Evolutionary conservation across 2,888 invertebrate species (phyloP).

Genomic region (Laothoe populi): DNA sequence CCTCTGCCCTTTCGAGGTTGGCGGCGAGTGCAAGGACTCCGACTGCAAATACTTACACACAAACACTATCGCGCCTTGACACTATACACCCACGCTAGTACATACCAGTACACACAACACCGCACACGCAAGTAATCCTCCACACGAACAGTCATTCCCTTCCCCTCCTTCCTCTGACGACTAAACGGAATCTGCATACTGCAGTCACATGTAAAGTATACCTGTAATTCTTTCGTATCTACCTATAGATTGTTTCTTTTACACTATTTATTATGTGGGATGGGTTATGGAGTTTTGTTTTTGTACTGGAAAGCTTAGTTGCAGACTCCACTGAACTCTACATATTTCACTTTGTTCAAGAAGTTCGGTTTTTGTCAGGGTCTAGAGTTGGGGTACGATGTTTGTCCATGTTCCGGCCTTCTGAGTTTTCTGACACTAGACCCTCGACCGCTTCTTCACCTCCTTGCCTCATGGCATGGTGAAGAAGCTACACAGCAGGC

Average conservation of each 20-base stretch:
- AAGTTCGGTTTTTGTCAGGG: too few relatives aligned
- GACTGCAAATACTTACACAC: conserved; percentile 81
- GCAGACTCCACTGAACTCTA: not conserved
- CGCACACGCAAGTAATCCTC: conserved; percentile 25
- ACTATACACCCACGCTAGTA: conserved; percentile 40
- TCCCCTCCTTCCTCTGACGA: conserved; percentile 45
- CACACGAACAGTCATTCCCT: conserved; percentile 38
- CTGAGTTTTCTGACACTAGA: too few relatives aligned
- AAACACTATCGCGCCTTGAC: conserved; percentile 63
- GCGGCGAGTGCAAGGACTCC: conserved; percentile 79
- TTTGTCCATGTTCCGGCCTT: too few relatives aligned
- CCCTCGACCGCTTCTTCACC: too few relatives aligned
- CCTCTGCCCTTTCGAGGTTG: conserved; percentile 80
- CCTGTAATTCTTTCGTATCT: conserved; percentile 33
- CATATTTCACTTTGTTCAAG: not conserved
- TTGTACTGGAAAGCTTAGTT: not conserved
- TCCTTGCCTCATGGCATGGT: too few relatives aligned
- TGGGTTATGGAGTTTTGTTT: conserved; percentile 24
- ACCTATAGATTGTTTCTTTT: conserved; percentile 30
- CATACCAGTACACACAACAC: conserved; percentile 40
- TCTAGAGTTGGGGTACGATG: too few relatives aligned
- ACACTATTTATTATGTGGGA: conserved; percentile 24
- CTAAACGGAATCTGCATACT: conserved; percentile 62
- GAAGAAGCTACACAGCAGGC: too few relatives aligned
- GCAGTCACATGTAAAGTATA: conserved; percentile 79